Conservation (phyloP, 2,113 vertebrate genomes). For the Pollachius pollachius region DNA sequence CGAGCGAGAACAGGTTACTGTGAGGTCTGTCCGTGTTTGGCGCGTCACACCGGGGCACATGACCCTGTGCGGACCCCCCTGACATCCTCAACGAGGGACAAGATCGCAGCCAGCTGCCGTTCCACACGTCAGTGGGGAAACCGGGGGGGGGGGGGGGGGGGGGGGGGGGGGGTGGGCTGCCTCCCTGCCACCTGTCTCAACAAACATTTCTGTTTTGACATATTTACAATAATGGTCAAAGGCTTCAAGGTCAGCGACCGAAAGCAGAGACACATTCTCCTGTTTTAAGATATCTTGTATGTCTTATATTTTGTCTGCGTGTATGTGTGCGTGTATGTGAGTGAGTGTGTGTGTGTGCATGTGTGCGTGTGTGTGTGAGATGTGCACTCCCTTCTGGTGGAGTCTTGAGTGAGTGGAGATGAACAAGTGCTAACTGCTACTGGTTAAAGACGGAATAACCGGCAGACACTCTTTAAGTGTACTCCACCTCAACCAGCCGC, state of each 20-base stretch:
- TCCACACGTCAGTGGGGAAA: constrained; percentile 47
- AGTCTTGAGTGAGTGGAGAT: constrained; percentile 44
- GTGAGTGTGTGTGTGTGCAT: constrained; percentile 1
- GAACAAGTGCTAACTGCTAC: constrained; percentile 49
- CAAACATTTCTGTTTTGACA: constrained; percentile 23
- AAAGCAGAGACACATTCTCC: constrained; percentile 41
- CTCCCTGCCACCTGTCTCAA: background rate
- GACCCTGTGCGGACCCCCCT: constrained; percentile 40
- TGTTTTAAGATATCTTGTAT: constrained; percentile 50
- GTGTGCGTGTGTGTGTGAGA: constrained; percentile 16
- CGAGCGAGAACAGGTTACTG: constrained; percentile 59
- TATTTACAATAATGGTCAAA: constrained; percentile 55
- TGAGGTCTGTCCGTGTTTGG: constrained; percentile 47
- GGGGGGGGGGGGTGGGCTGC: too few relatives aligned
- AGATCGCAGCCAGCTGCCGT: constrained; percentile 63
- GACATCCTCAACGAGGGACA: constrained; percentile 38
- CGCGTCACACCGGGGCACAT: background rate
- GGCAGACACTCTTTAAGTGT: constrained; percentile 41
- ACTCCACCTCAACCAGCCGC: constrained; percentile 56
- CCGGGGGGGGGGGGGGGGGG: constrained; percentile 3
- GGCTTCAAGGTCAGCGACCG: constrained; percentile 49
- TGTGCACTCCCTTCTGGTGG: constrained; percentile 38
- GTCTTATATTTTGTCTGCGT: too few relatives aligned
- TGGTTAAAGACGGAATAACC: constrained; percentile 41
- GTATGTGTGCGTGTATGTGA: background rate